Base-by-base conservation (phyloP, 2,888 invertebrate genomes). In the Aphodius sticticus region DNA sequence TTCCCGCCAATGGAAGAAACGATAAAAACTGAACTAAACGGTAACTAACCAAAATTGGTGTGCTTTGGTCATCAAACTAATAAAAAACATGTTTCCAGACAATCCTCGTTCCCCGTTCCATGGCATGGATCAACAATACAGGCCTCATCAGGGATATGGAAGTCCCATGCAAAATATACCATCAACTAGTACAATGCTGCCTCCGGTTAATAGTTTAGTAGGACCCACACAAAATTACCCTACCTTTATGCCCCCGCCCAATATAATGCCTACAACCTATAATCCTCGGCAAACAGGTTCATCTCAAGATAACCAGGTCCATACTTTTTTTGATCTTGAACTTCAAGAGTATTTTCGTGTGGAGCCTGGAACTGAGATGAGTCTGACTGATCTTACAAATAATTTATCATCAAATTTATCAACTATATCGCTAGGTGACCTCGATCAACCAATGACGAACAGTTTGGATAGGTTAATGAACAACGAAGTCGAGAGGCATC, bases 391-490 rank as follows among this genome's bases (percentile, higher is more conserved):
- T 76, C 86, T 91, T 12, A 89, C 91, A 0, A 90, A 90, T 71
- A 90, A 89, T 83, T 86, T 91, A 5, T 90, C 90, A 2, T 89
- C 88, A 81, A 90, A 90, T 83, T 85, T 91, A 76, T 90, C 90
- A 0, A 90, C 90, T 83, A 85, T 91, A 76, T 90, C 90, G 0
- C 85, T 92, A 78, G 89, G 89, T 0, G 91, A 91, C 79, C 12
- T 79, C 38, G 69, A 53, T 5, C 53, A 53, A 53, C 53, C 53
- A 84, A 91, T 91, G 91, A 90, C 91, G 2, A 92, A 92, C 82
- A 92, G 92, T 85, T 90, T 92, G 81, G 91, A 91, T n/a, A 89
- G 90, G 82, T 84, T 92, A 77, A 89, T 91, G 0, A 90, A 90
- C 77, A 89, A 85, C 69, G 89, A 89, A 37, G 88, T 90, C 70